phyloP scores from a whole-genome alignment of 2,113 vertebrate species.

The Dermatemys mawii region DNA sequence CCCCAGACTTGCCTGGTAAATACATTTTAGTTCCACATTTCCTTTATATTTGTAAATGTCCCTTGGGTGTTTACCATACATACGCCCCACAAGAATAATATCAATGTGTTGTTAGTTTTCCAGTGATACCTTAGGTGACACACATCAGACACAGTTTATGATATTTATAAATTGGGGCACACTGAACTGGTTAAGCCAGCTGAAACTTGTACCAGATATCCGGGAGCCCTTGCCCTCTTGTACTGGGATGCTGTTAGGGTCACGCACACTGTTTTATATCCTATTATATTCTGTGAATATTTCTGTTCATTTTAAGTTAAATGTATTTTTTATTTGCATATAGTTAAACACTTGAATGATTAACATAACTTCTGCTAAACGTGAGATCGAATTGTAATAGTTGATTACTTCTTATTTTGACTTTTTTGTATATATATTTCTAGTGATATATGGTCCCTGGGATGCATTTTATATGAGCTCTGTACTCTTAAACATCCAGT shows the following conservation, averaged over 20 bases:
- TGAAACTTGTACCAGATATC: not conserved
- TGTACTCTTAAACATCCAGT: slow-evolving; percentile 93
- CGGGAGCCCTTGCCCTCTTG: not conserved
- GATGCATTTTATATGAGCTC: slow-evolving; percentile 94
- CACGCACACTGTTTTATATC: not conserved
- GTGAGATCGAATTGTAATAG: not conserved
- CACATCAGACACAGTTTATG: not conserved
- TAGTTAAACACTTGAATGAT: not conserved
- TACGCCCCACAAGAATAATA: not conserved
- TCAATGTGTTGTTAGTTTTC: not conserved
- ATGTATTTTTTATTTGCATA: not conserved
- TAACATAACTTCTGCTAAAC: not conserved
- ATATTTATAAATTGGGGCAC: not conserved
- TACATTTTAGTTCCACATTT: not conserved
- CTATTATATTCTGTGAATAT: not conserved
- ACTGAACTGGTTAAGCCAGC: not conserved
- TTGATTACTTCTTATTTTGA: not conserved
- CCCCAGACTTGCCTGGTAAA: not conserved
- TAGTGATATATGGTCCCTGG: slow-evolving; percentile 97
- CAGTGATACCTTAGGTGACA: not conserved
- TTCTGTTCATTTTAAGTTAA: not conserved
- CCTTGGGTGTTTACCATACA: not conserved
- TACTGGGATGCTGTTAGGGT: not conserved
- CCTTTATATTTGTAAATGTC: not conserved
- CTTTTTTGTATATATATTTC: slow-evolving; percentile 42